These are phyloP conservation scores for Poeciliopsis turrubarensis DNA, from an alignment of 2,113 vertebrate genomes.

Conservation along the genomic window DNA sequence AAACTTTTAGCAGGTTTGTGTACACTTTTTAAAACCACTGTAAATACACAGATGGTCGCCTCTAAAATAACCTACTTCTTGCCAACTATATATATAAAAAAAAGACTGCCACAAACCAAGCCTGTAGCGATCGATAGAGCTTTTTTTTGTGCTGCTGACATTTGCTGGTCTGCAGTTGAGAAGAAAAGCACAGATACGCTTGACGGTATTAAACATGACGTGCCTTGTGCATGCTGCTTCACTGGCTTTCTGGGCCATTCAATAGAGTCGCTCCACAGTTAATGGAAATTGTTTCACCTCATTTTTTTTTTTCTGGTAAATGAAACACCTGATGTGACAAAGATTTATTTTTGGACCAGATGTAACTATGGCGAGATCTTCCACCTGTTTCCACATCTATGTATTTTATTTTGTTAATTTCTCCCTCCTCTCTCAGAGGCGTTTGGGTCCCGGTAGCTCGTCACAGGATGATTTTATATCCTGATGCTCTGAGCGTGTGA, in stretches of 20 bases:
- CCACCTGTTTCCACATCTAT: background rate
- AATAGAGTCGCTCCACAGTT: background rate
- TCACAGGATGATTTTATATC: slow-evolving; percentile 49
- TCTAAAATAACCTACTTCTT: background rate
- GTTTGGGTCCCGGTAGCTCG: slow-evolving; percentile 5
- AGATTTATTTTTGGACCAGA: no score
- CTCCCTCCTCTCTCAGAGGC: slow-evolving; percentile 24
- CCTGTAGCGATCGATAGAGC: accelerated
- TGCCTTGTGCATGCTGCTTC: background rate
- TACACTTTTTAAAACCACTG: background rate
- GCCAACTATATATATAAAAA: background rate
- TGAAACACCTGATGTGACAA: background rate
- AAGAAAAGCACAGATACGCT: background rate
- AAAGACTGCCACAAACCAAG: background rate
- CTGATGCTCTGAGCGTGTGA: slow-evolving; percentile 51
- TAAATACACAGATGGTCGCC: background rate
- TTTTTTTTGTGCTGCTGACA: background rate
- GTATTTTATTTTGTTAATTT: slow-evolving; percentile 11
- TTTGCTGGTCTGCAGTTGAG: background rate
- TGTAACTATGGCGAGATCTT: background rate
- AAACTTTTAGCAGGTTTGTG: background rate
- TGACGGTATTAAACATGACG: background rate
- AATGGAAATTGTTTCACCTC: slow-evolving; percentile 3
- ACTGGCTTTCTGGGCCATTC: background rate
- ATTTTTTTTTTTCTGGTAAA: no score